phyloP scores from a whole-genome alignment of 2,113 vertebrate species.

The mouse (Mus musculus) region GRCm39 chr2:155387001-155387500 shows the following conservation, averaged over 20 bases:
- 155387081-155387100: too few species aligned
- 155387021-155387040: too few species aligned
- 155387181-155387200: background rate
- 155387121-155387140: background rate
- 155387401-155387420: too few species aligned
- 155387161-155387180: background rate
- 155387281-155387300: background rate
- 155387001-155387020: too few species aligned
- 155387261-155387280: background rate
- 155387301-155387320: background rate
- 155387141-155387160: background rate
- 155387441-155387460: background rate
- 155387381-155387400: background rate
- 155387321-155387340: too few species aligned
- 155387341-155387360: background rate
- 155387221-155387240: background rate
- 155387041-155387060: too few species aligned
- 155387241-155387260: background rate
- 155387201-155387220: background rate
- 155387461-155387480: background rate
- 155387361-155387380: too few species aligned
- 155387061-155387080: too few species aligned
- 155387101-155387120: background rate
- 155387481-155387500: background rate
- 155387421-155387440: background rate